These are phyloP conservation scores for Drosophila nr. perissopoda DNA, from an alignment of 2,888 invertebrate genomes.

Conservation along the genomic window DNA sequence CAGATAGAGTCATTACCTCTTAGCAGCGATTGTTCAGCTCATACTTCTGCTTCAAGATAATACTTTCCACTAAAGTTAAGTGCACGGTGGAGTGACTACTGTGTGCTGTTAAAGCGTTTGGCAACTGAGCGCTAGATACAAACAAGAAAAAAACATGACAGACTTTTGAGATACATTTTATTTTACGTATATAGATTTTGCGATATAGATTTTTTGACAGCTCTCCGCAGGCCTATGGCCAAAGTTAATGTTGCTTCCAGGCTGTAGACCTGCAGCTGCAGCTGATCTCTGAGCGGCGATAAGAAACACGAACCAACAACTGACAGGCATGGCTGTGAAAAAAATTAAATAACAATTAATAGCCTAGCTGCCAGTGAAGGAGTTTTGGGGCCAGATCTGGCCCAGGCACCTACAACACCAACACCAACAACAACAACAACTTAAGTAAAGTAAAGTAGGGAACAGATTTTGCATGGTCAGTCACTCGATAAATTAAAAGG, in stretches of 20 bases:
- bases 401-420: slow-evolving; percentile 7
- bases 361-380: slow-evolving; percentile 48
- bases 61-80: slow-evolving; percentile 4
- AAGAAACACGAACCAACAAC: slow-evolving; percentile 34
- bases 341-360: slow-evolving; percentile 75
- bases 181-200: slow-evolving; percentile 33
- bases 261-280: slow-evolving; percentile 52
- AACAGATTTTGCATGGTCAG: slow-evolving; percentile 53
- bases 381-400: slow-evolving; percentile 23
- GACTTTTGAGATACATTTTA: slow-evolving; percentile 36
- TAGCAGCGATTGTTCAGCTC: neutral
- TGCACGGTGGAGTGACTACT: slow-evolving; percentile 21
- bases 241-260: slow-evolving; percentile 29
- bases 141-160: slow-evolving; percentile 28
- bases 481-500: slow-evolving; percentile 64
- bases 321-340: slow-evolving; percentile 35
- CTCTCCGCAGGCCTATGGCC: slow-evolving; percentile 16
- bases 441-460: slow-evolving; percentile 9
- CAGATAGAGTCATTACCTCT: neutral
- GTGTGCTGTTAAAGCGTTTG: slow-evolving; percentile 11
- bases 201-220: slow-evolving; percentile 54
- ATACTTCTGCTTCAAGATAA: neutral
- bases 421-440: slow-evolving; percentile 6
- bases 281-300: slow-evolving; percentile 44
- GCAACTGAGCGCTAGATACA: neutral